phyloP scores from a whole-genome alignment of 1,140 invertebrate species.

The Pectinophora gossypiella region DNA sequence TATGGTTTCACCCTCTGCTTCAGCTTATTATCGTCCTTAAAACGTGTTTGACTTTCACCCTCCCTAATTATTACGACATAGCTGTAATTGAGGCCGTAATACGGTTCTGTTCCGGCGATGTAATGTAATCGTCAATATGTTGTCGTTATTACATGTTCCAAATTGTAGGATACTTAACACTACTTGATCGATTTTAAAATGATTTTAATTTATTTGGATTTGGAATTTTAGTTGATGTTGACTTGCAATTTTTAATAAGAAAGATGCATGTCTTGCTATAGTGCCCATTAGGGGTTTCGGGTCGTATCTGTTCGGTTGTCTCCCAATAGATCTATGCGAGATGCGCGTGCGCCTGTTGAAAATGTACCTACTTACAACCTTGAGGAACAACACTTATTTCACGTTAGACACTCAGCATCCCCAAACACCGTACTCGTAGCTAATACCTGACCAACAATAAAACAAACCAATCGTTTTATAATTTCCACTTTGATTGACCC shows the following conservation, averaged over 20 bases:
- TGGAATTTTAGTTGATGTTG: background rate
- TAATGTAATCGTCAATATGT: background rate
- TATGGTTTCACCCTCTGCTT: no score
- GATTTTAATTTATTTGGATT: background rate
- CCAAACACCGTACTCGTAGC: no score
- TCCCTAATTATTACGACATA: constrained; percentile 8
- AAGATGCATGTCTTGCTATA: no score
- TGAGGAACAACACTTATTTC: no score
- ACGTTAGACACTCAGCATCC: no score
- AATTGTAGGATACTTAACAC: background rate
- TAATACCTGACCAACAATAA: no score
- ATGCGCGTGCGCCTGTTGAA: no score
- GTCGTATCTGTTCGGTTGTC: no score
- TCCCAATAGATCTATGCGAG: no score
- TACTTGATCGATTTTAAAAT: background rate
- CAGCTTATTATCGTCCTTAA: constrained; percentile 12
- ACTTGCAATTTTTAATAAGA: no score
- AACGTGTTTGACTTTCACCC: constrained; percentile 9
- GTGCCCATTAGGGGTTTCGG: no score
- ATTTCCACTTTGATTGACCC: background rate
- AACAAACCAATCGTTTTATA: background rate
- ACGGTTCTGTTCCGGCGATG: background rate
- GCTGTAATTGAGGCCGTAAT: constrained; percentile 10
- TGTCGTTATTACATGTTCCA: background rate
- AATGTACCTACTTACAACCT: no score